Evolutionary conservation across 2,113 vertebrate species (phyloP).

Genomic region (Leiothrix lutea): DNA sequence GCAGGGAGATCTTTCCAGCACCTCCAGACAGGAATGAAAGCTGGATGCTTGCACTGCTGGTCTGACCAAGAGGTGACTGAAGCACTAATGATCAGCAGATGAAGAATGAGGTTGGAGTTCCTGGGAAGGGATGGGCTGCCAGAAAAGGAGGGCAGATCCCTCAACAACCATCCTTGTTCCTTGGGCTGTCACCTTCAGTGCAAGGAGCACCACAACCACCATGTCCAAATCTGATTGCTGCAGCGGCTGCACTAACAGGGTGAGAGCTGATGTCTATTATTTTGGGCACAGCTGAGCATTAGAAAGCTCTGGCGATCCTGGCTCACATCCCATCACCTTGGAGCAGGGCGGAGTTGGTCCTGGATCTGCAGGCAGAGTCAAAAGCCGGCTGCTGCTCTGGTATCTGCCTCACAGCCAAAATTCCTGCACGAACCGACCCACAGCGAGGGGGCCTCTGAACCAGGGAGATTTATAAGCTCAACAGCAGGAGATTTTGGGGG

Average conservation of each 20-base stretch:
- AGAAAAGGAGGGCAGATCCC: background rate
- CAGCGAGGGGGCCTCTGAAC: background rate
- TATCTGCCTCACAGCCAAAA: background rate
- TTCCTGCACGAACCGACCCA: background rate
- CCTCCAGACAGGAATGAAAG: background rate
- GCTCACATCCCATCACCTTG: background rate
- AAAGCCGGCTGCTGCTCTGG: background rate
- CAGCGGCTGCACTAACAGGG: background rate
- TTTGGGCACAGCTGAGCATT: background rate
- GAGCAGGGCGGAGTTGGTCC: background rate
- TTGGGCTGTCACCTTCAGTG: background rate
- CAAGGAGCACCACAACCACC: background rate
- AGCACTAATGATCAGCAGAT: background rate
- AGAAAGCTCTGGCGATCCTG: background rate
- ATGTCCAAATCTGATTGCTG: rapidly evolving
- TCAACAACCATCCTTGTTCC: background rate
- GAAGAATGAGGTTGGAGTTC: background rate
- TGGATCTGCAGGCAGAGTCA: background rate
- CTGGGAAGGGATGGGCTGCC: background rate
- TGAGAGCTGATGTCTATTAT: background rate
- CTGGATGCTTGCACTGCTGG: rapidly evolving
- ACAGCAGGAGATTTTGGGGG: constrained; percentile 12
- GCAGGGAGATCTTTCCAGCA: background rate
- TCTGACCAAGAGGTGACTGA: background rate
- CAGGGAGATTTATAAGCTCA: background rate